phyloP scores from a whole-genome alignment of 2,113 vertebrate species.

The Gila orcuttii region DNA sequence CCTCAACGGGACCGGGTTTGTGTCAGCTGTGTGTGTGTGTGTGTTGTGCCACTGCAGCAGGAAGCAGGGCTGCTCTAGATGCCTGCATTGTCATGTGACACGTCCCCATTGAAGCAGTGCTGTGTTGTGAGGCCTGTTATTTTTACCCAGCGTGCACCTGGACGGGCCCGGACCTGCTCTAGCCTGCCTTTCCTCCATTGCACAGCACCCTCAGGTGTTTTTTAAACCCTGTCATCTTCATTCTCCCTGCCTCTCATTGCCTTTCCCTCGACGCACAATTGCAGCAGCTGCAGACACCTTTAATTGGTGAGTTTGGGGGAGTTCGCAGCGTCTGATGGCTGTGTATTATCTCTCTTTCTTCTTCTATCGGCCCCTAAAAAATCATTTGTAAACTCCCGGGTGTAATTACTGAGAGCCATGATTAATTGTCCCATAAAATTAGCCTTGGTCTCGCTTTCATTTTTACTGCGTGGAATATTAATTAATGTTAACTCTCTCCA shows the following conservation, averaged over 20 bases:
- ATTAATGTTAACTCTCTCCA: conserved; percentile 94
- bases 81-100: conserved; percentile 61
- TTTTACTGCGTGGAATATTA: conserved; percentile 99
- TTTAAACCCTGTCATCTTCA: conserved; percentile 82
- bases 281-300: conserved; percentile 89
- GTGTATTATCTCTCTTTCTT: conserved; percentile 87
- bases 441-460: conserved; percentile 98
- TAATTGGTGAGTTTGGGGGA: conserved; percentile 98
- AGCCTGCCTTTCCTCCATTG: conserved; percentile 69
- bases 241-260: conserved; percentile 79
- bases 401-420: conserved; percentile 99
- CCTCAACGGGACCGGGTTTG: background rate
- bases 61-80: conserved; percentile 34
- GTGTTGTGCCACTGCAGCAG: conserved; percentile 32
- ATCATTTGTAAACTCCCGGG: conserved; percentile 99
- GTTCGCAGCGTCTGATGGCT: conserved; percentile 96
- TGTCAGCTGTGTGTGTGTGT: background rate
- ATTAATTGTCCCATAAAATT: conserved; percentile 99
- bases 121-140: conserved; percentile 76
- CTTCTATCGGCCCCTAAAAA: conserved; percentile 95
- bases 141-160: conserved; percentile 89
- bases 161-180: conserved; percentile 77
- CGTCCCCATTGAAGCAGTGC: conserved; percentile 64
- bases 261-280: conserved; percentile 94
- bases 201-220: conserved; percentile 83